These are phyloP conservation scores for Argentina silus DNA, from an alignment of 2,797 vertebrate species.

Conservation along the genomic window DNA sequence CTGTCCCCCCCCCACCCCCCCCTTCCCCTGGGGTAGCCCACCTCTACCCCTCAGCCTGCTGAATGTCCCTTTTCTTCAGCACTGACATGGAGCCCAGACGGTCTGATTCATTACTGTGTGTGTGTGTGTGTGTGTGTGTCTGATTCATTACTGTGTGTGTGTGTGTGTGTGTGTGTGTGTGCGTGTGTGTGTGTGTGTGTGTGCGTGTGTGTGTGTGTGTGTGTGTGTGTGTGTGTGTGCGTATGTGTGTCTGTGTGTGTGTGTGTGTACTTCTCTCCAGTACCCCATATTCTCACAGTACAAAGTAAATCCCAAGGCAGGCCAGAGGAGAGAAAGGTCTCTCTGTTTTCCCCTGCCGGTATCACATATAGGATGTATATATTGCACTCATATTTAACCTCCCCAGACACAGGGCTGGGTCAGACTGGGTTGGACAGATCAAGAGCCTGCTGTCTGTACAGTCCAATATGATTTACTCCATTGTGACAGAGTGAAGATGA, in stretches of 20 bases:
- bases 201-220: not conserved
- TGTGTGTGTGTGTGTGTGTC: not conserved
- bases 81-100: conserved; percentile 26
- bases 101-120: conserved; percentile 29
- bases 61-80: conserved; percentile 32
- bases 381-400: not conserved
- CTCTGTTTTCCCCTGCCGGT: conserved; percentile 2
- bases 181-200: not conserved
- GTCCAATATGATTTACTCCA: conserved; percentile 13
- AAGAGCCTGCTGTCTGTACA: not conserved
- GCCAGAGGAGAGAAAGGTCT: conserved; percentile 4
- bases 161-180: not conserved
- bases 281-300: not conserved
- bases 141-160: not conserved
- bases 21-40: not conserved
- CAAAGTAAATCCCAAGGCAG: conserved; percentile 11
- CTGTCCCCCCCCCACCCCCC: not conserved
- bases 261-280: no score
- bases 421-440: not conserved
- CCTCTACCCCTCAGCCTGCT: conserved; percentile 15
- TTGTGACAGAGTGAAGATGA: not conserved
- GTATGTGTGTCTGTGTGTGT: no score
- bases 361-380: conserved; percentile 3
- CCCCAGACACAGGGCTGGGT: not conserved
- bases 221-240: no score